Evolutionary conservation across 2,113 vertebrate species (phyloP).

Genomic region (Phaethornis superciliosus): DNA sequence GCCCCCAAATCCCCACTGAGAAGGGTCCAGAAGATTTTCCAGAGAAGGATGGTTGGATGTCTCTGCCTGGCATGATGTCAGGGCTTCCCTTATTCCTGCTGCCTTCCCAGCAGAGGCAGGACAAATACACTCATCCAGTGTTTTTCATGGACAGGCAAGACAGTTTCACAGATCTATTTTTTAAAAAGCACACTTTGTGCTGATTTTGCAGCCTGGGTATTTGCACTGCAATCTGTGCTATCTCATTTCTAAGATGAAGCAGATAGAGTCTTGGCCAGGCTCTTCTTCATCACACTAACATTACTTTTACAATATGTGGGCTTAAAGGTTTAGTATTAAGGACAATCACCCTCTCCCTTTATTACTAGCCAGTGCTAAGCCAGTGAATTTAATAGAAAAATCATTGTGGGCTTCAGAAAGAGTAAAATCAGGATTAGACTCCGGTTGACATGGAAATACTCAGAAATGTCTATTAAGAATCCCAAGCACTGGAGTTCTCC

Average conservation of each 20-base stretch:
- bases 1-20: not conserved
- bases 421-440: not conserved
- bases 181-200: not conserved
- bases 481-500: not conserved
- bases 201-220: not conserved
- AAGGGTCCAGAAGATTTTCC: not conserved
- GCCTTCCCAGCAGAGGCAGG: not conserved
- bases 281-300: slow-evolving; percentile 48
- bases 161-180: not conserved
- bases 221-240: not conserved
- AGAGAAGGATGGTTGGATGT: not conserved
- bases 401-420: not conserved
- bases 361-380: not conserved
- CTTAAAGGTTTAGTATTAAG: slow-evolving; percentile 18
- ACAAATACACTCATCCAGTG: not conserved
- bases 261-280: slow-evolving; percentile 36
- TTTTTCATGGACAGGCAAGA: not conserved
- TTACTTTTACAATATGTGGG: slow-evolving; percentile 24
- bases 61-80: not conserved
- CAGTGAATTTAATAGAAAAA: not conserved
- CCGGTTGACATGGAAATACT: not conserved
- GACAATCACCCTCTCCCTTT: not conserved
- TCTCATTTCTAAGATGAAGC: slow-evolving; percentile 28
- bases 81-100: not conserved
- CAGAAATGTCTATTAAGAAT: not conserved